Base-by-base conservation (phyloP, 2,113 vertebrate genomes). In the Amphiprion percula region DNA sequence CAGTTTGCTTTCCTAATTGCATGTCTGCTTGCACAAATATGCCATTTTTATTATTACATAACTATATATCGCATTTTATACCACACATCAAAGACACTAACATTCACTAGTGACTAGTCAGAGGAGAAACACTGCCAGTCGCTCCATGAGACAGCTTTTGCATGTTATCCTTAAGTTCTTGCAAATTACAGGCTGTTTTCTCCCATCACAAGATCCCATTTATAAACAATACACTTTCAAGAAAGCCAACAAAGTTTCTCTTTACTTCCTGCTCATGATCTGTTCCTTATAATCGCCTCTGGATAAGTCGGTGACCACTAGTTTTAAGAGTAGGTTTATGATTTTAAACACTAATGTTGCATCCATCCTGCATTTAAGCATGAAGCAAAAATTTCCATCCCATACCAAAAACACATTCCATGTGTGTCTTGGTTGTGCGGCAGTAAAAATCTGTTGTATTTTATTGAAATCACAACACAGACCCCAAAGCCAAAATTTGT, bases 401-500 rank as follows among this genome's bases (percentile, higher is more conserved):
- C 52, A 12, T 1, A 28, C 46, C 46, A 46, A 17, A 52, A 70
- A 70, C 16, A 49, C 11, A 39, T 21, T n/a, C n/a, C 37, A 54
- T 16, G 37, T 55, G 37, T 39, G 16, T 58, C 17, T 64, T 58
- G 23, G 37, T 68, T 41, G 17, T 75, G 52, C 33, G 30, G 15
- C 46, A n/a, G 24, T 50, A 54, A 67, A 64, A n/a, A 74, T 30
- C 11, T 16, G 15, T 68, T 83, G 26, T 61, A 11, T 30, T 69
- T 52, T 10, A 54, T 46, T 70, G 39, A 66, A 80, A 61, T 58
- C 12, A 58, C 41, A 9, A 26, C 44, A 52, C n/a, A 68, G 72
- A 72, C 16, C 14, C 21, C 53, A 61, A 24, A 59, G 65, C 55
- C 65, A 77, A 15, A 28, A 16, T 72, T 14, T 85, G 53, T 54